Percentiles rank a stretch among this genome's conserved stretches.
Evolutionary conservation across 1,140 invertebrate genomes (phyloP).

Genomic region (Lamellibrachia luymesi): DNA sequence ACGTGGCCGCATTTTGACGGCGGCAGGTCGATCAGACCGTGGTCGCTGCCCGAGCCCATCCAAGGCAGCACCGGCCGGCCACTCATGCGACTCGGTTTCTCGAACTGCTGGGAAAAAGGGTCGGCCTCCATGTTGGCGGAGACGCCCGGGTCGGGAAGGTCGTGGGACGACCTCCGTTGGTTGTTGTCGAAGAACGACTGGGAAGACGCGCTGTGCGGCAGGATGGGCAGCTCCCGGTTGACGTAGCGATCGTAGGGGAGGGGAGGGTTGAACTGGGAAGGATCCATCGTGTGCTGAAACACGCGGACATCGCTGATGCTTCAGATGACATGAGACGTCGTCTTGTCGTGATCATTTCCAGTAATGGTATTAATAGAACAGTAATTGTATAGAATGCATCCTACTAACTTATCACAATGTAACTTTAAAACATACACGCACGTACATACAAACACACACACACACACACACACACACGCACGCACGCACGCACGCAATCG

Average conservation of each 20-base stretch:
- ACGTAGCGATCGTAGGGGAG: background rate
- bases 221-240: background rate
- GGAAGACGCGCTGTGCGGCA: background rate
- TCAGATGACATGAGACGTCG: background rate
- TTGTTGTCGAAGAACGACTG: background rate
- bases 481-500: background rate
- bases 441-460: no score
- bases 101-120: background rate
- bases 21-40: background rate
- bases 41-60: background rate
- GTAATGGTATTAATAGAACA: background rate
- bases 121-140: background rate
- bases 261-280: background rate
- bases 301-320: background rate
- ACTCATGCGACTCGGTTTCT: background rate
- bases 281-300: background rate
- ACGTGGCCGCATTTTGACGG: background rate
- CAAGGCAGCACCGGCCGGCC: background rate
- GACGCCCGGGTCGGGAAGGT: background rate
- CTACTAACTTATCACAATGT: background rate
- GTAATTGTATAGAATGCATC: background rate
- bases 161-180: no score
- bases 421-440: no score
- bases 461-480: no score
- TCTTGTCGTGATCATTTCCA: background rate